Evolutionary conservation across 1,140 invertebrate genomes (phyloP).

Genomic region (Danaus plexippus): DNA sequence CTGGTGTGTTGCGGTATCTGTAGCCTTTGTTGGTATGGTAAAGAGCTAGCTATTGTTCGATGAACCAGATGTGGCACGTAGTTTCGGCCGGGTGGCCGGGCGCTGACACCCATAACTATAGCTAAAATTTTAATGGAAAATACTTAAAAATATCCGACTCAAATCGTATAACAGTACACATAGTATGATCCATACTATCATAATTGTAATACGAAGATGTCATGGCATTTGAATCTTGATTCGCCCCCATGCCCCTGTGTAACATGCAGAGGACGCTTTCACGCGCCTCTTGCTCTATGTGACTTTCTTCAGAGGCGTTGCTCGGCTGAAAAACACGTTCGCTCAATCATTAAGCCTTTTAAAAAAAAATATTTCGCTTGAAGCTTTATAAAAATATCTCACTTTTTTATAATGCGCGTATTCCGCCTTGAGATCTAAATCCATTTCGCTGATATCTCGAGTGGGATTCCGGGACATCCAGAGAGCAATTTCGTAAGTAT

Average conservation of each 20-base stretch:
- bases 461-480: constrained; percentile 41
- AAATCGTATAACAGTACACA: too few species aligned
- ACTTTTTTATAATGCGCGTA: constrained; percentile 6
- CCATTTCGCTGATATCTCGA: constrained; percentile 39
- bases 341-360: neutral
- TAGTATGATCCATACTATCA: too few species aligned
- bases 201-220: constrained; percentile 35
- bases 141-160: neutral
- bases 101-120: constrained; percentile 12
- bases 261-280: constrained; percentile 52
- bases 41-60: neutral
- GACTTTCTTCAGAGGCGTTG: constrained; percentile 28
- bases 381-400: neutral
- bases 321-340: constrained; percentile 3
- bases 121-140: constrained; percentile 3
- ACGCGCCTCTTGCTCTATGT: constrained; percentile 44
- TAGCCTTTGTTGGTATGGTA: too few species aligned
- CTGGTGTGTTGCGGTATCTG: too few species aligned
- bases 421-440: constrained; percentile 30
- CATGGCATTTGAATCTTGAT: constrained; percentile 21
- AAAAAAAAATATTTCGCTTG: neutral
- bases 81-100: constrained; percentile 3
- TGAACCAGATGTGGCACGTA: neutral
- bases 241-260: constrained; percentile 36
- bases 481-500: constrained; percentile 41